A percentile compares a stretch with the other conserved stretches of the same genome.
phyloP scores from a whole-genome alignment of 2,888 invertebrate genomes.

The Cryptus armator region DNA sequence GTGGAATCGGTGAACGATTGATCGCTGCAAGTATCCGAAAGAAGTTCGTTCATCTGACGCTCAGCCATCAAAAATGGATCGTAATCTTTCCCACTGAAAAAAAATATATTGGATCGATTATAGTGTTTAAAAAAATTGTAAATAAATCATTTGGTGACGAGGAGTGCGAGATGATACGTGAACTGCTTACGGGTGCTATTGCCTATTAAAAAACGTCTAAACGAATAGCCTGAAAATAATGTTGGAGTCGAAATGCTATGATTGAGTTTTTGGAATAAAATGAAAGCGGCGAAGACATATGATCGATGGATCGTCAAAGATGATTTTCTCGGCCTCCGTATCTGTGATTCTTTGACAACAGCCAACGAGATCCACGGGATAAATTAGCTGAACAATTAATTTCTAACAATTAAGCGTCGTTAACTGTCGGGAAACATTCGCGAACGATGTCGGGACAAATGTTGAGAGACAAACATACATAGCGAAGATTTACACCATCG shows the following conservation, averaged over 20 bases:
- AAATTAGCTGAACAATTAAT: conserved; percentile 33
- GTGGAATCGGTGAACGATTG: conserved; percentile 79
- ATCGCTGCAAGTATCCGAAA: conserved; percentile 88
- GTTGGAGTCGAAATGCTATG: not conserved
- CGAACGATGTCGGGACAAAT: not conserved
- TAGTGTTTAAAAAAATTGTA: not conserved
- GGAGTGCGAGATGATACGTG: conserved; percentile 22
- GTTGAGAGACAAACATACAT: conserved; percentile 1
- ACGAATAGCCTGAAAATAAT: conserved; percentile 22
- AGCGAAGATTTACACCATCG: conserved; percentile 16
- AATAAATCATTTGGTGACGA: not conserved
- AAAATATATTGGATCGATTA: not conserved
- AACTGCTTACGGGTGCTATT: conserved; percentile 18
- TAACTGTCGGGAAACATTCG: conserved; percentile 21
- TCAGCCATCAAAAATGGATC: conserved; percentile 93
- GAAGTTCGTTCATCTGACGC: conserved; percentile 93
- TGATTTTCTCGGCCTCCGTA: not conserved
- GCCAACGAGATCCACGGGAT: not conserved
- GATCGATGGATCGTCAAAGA: not conserved
- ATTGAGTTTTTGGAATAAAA: not conserved
- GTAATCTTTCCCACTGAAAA: conserved; percentile 86
- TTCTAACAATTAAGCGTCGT: conserved; percentile 28
- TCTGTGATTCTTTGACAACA: conserved; percentile 8
- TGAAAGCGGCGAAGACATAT: not conserved
- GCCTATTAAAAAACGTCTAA: not conserved